Percentiles rank a stretch among this genome's conserved stretches.
phyloP scores from a whole-genome alignment of 2,888 invertebrate genomes.

The Chironomus tentans region DNA sequence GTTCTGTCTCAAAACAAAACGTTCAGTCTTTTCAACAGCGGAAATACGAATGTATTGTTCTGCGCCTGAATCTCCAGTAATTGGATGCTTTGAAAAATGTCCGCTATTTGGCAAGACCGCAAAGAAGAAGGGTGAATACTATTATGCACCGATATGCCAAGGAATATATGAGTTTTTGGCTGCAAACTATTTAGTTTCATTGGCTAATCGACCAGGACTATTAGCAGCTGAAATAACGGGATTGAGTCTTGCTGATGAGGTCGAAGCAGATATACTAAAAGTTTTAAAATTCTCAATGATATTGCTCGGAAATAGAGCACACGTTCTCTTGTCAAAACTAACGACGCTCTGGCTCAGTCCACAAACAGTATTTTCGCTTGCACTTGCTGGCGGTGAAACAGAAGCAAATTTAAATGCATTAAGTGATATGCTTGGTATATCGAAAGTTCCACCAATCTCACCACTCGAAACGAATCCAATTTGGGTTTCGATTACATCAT shows the following conservation, averaged over 20 bases:
- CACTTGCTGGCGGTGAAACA: conserved; percentile 46
- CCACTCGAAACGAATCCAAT: conserved; percentile 35
- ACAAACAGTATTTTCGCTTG: conserved; percentile 45
- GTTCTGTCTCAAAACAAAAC: conserved; percentile 43
- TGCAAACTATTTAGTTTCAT: conserved; percentile 47
- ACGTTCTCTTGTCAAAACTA: conserved; percentile 44
- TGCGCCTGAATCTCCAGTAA: conserved; percentile 39
- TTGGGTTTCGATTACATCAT: conserved; percentile 41
- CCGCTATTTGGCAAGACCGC: conserved; percentile 41
- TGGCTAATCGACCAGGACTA: conserved; percentile 45
- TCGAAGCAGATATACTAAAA: conserved; percentile 41
- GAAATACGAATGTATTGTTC: conserved; percentile 45
- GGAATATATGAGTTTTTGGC: conserved; percentile 47
- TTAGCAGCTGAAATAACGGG: conserved; percentile 44
- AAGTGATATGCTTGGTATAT: conserved; percentile 44
- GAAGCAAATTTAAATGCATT: conserved; percentile 47
- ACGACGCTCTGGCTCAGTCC: conserved; percentile 46
- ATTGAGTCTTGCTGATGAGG: conserved; percentile 37
- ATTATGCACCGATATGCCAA: conserved; percentile 45
- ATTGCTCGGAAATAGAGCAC: conserved; percentile 44
- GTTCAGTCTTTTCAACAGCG: conserved; percentile 44
- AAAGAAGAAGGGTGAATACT: conserved; percentile 40
- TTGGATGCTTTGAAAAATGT: conserved; percentile 44
- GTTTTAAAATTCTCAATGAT: conserved; percentile 46
- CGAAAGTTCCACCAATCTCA: conserved; percentile 42